These are phyloP conservation scores for Dolichotis patagonum DNA, from an alignment of 2,113 vertebrate genomes.

Conservation along the genomic window DNA sequence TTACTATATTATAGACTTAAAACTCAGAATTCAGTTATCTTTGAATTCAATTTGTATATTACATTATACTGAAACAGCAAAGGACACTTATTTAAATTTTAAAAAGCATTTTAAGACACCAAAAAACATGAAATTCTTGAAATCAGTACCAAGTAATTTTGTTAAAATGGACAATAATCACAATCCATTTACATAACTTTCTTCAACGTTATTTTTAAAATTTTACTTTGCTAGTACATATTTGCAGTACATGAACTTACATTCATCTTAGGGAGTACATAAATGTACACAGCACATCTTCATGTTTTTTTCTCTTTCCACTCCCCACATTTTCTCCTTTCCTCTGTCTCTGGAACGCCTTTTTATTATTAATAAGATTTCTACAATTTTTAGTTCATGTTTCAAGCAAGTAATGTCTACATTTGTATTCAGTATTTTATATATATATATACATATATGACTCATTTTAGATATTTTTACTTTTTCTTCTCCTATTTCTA, in stretches of 20 bases:
- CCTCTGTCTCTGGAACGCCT: neutral
- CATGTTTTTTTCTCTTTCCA: neutral
- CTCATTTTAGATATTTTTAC: neutral
- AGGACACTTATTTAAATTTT: slow-evolving; percentile 25
- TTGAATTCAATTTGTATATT: slow-evolving; percentile 36
- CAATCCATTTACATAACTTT: neutral
- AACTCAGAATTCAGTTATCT: slow-evolving; percentile 16
- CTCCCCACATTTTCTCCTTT: neutral
- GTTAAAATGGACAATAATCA: neutral
- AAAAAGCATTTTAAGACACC: neutral
- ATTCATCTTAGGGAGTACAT: neutral
- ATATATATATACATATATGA: neutral
- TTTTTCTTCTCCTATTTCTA: neutral
- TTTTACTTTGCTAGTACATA: neutral
- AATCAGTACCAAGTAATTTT: neutral
- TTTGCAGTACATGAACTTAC: neutral
- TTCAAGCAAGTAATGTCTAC: neutral
- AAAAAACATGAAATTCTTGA: neutral
- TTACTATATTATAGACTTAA: slow-evolving; percentile 29
- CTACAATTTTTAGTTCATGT: neutral
- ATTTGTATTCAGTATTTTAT: neutral
- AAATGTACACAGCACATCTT: neutral
- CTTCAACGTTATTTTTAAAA: neutral
- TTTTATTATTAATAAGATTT: neutral
- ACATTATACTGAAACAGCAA: neutral